These are phyloP conservation scores for Sepioteuthis lessoniana DNA, from an alignment of 2,888 invertebrate species.

Conservation along the genomic window DNA sequence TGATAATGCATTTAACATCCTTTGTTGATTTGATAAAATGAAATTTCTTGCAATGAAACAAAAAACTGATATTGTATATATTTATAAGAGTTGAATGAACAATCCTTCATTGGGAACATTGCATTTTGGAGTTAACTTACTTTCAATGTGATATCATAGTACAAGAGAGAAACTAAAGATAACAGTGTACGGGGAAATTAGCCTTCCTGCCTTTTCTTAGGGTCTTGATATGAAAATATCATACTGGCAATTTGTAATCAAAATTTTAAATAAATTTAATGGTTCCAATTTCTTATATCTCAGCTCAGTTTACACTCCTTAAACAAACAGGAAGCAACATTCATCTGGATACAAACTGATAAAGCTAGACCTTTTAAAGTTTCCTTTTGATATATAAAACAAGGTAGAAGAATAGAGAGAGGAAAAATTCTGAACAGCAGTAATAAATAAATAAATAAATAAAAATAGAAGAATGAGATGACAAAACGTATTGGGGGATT, in stretches of 20 bases:
- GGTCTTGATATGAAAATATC: neutral
- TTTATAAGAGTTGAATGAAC: no score
- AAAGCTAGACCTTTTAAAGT: neutral
- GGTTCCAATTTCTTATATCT: neutral
- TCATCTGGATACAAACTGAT: neutral
- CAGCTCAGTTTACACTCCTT: neutral
- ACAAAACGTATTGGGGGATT: no score
- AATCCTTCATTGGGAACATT: no score
- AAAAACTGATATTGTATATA: no score
- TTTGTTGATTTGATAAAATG: no score
- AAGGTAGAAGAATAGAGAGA: no score
- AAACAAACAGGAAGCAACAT: neutral
- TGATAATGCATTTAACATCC: no score
- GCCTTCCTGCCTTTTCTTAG: neutral
- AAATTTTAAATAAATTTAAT: neutral
- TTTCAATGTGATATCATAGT: no score
- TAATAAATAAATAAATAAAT: no score
- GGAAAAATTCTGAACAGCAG: neutral
- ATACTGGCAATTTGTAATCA: neutral
- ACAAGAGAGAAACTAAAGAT: neutral
- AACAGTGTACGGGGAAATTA: neutral
- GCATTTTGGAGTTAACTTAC: no score
- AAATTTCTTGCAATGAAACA: neutral
- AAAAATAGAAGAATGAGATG: no score
- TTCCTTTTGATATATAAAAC: neutral